Base-by-base conservation (phyloP, 53 echinoderm and acorn worm species). In the Antedon mediterranea region DNA sequence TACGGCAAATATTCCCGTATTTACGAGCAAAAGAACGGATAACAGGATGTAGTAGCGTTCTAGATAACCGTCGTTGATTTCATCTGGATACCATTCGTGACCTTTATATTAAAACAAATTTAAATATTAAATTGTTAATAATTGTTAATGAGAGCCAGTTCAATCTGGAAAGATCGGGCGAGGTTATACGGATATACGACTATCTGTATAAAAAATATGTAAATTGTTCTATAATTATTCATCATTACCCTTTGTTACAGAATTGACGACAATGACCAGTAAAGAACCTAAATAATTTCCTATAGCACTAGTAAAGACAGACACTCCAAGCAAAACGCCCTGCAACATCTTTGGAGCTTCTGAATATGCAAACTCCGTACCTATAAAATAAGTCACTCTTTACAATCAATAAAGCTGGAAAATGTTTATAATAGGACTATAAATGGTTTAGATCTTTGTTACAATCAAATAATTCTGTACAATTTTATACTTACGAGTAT, bases 341-440 rank as follows among this genome's bases (percentile, higher is more conserved):
- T 94, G 94, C 85, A 94, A 82, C 30, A 83, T 77, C 7, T 78
- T 76, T 34, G 94, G 94, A 31, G 94, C 72, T 34, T 94, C 87
- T 4, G 94, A 94, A 73, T 87, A 94, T 6, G 94, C 94, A 91
- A 94, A 94, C 84, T 91, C 94, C 20, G 91, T 83, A 73, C 94
- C 94, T 94, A 78, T 43, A 31, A 44, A 79, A 33, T 71, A 33
- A 77, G 29, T 31, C 30, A 77, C n/a, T n/a, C n/a, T n/a, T n/a
- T n/a, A n/a, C n/a, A n/a, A n/a, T n/a, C n/a, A n/a, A n/a, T n/a
- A n/a, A n/a, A n/a, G n/a, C n/a, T n/a, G n/a, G n/a, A n/a, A n/a
- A n/a, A n/a, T n/a, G n/a, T n/a, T n/a, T n/a, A n/a, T n/a, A n/a
- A n/a, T n/a, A n/a, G n/a, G n/a, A n/a, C n/a, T n/a, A n/a, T n/a